Percentiles rank a stretch among this genome's conserved stretches.
These are phyloP conservation scores for Strigamia maritima DNA, from an alignment of 2,888 invertebrate species.

Conservation along the genomic window DNA sequence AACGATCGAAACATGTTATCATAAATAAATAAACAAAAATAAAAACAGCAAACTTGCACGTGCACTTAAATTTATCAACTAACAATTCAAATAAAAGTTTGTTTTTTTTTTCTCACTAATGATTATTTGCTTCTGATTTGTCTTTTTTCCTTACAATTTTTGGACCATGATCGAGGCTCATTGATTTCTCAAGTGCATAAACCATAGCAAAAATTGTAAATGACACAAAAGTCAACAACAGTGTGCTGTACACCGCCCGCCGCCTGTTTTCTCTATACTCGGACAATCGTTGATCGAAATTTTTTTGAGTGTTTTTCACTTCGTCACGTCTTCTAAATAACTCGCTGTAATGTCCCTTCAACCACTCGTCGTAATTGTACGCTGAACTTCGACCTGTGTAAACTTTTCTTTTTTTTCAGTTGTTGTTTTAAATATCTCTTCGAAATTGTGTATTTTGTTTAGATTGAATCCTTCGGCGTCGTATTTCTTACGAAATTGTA, in stretches of 20 bases:
- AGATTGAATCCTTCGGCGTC: slow-evolving; percentile 64
- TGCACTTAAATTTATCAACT: not conserved
- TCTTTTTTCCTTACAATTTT: not conserved
- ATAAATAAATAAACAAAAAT: too few species aligned
- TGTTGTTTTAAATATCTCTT: not conserved
- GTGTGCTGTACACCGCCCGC: not conserved
- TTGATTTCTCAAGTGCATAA: not conserved
- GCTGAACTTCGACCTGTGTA: not conserved
- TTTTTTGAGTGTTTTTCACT: not conserved
- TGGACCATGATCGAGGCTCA: not conserved
- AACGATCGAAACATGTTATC: not conserved
- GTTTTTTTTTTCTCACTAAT: not conserved
- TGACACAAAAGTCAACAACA: not conserved
- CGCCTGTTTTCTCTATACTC: not conserved
- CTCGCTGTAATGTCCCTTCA: not conserved
- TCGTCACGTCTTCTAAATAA: not conserved
- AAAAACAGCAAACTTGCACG: not conserved
- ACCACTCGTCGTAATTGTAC: slow-evolving; percentile 33
- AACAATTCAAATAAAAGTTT: not conserved
- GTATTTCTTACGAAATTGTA: slow-evolving; percentile 69
- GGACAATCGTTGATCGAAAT: not conserved
- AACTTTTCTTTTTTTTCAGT: not conserved
- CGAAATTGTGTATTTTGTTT: not conserved
- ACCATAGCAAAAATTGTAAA: not conserved
- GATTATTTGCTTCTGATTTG: not conserved